Conservation (phyloP, 2,888 invertebrate genomes). For the Scrobipalpa atriplicella region DNA sequence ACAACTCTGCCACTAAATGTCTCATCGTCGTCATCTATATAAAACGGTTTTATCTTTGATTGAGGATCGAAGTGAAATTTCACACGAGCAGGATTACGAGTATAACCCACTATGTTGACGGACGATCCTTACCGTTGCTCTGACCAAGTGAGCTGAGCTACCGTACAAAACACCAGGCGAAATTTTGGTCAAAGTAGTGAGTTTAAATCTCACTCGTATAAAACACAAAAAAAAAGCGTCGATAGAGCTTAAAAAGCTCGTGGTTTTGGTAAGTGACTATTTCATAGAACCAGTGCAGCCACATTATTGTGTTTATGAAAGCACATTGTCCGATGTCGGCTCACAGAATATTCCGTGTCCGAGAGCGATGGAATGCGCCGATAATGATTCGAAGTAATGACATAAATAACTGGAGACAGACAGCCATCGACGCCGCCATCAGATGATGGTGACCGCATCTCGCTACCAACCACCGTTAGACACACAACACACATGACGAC, state of each 20-base stretch:
- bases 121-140: too few species aligned
- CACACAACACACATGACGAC: not conserved
- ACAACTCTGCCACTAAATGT: not conserved
- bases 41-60: too few species aligned
- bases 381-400: constrained; percentile 3
- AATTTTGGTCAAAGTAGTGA: too few species aligned
- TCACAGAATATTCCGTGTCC: not conserved
- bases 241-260: too few species aligned
- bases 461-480: not conserved
- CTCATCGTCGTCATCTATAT: too few species aligned
- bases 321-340: not conserved
- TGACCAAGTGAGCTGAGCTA: too few species aligned
- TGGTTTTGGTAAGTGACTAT: too few species aligned
- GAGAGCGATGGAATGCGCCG: constrained; percentile 5
- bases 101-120: too few species aligned
- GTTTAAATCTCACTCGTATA: not conserved
- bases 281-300: not conserved
- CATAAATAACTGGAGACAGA: not conserved
- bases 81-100: too few species aligned
- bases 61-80: too few species aligned
- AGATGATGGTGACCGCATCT: not conserved
- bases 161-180: too few species aligned
- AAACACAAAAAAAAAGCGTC: not conserved
- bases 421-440: not conserved
- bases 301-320: not conserved